Base-by-base conservation (phyloP, 2,888 invertebrate species). In the Clunio marinus region DNA sequence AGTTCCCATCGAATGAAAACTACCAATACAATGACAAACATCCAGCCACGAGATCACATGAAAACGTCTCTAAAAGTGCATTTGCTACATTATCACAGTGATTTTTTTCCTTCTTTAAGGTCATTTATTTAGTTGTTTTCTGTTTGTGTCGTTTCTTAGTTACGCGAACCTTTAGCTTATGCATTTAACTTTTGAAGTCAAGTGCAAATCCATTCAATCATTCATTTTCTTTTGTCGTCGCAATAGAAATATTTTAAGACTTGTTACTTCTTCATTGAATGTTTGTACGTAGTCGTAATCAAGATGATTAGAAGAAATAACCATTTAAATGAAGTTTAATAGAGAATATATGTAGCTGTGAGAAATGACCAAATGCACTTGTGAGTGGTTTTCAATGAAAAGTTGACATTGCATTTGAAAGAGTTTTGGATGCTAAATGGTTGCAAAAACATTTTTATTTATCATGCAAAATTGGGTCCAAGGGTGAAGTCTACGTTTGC, bases 401-500 rank as follows among this genome's bases (percentile, higher is more conserved):
- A 63, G 15, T 24, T 55, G 22, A 63, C 35, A 22, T 20, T 37
- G 41, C 60, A 37, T 60, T 35, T 37, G 60, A 63, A 45, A 63
- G 8, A 63, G 63, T 63, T 46, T 63, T 46, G 15, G 60, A 60
- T 37, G 22, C 7, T 57, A 27, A 27, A 57, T 27, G 25, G n/a
- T 3, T 45, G 7, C n/a, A n/a, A n/a, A n/a, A n/a, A n/a, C n/a
- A n/a, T n/a, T 45, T 45, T 45, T 45, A 8, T 59, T 62, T 66
- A 55, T 51, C 66, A 66, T 66, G 35, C 55, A 55, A 66, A 41
- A 66, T 66, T 66, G 66, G 66, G 66, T 66, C 55, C 66, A 66
- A 66, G 66, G 66, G 66, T 66, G 66, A 20, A 24, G 46, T 24
- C 25, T 62, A 41, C 24, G 62, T 17, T 15, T n/a, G 41, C 13